phyloP scores from a whole-genome alignment of 1,140 invertebrate species.

The Drosophila sulfurigaster region DNA sequence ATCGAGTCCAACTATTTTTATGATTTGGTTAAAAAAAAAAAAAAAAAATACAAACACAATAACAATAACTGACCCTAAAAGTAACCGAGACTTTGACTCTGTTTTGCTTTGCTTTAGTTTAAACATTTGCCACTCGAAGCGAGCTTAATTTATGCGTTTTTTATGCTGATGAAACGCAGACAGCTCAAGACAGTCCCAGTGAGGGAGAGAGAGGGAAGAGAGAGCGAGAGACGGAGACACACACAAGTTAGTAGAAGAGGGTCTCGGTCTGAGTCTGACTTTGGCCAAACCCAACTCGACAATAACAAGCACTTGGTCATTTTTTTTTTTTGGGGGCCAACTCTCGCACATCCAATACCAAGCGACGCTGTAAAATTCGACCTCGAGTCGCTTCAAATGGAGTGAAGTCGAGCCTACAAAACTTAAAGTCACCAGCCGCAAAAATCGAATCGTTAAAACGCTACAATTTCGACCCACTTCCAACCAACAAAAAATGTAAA shows the following conservation, averaged over 20 bases:
- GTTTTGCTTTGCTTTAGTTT: slow-evolving; percentile 70
- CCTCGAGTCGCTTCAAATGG: not conserved
- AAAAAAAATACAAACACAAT: slow-evolving; percentile 15
- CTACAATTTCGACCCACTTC: slow-evolving; percentile 10
- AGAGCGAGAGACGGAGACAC: not conserved
- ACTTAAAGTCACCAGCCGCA: slow-evolving; percentile 26
- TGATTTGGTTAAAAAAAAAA: slow-evolving; percentile 60
- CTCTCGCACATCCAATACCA: not conserved
- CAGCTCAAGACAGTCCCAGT: slow-evolving; percentile 34
- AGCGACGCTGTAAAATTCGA: slow-evolving; percentile 15
- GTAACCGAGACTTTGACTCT: slow-evolving; percentile 23
- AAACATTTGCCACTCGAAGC: slow-evolving; percentile 76
- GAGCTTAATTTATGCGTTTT: slow-evolving; percentile 78
- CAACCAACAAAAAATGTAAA: not conserved
- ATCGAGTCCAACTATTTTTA: slow-evolving; percentile 74
- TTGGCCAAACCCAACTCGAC: slow-evolving; percentile 21
- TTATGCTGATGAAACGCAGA: slow-evolving; percentile 79
- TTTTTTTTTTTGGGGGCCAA: not conserved
- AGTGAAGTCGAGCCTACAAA: slow-evolving; percentile 10
- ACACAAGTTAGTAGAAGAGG: slow-evolving; percentile 2
- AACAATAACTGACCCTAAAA: slow-evolving; percentile 24
- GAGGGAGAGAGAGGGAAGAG: not conserved
- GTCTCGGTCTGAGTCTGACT: not conserved
- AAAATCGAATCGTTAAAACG: slow-evolving; percentile 44
- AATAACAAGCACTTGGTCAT: slow-evolving; percentile 26